These are phyloP conservation scores for Hydroisotoma schaefferi DNA, from an alignment of 2,888 invertebrate genomes.

Conservation along the genomic window DNA sequence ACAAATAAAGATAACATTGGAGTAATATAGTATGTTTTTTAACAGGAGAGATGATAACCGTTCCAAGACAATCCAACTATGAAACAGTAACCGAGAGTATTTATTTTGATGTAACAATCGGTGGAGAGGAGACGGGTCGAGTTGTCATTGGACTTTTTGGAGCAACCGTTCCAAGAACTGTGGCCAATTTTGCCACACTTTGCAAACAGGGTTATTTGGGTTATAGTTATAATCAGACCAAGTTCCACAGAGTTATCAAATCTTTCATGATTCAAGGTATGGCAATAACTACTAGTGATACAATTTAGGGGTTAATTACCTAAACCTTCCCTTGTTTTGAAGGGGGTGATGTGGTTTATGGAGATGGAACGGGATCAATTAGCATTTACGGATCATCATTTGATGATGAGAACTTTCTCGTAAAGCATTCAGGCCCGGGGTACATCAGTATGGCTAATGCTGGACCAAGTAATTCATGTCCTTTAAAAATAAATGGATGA, in stretches of 20 bases:
- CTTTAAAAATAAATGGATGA: slow-evolving; percentile 11
- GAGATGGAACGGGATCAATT: background rate
- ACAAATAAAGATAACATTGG: no score
- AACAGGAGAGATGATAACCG: no score
- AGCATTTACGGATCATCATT: background rate
- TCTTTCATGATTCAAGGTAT: slow-evolving; percentile 93
- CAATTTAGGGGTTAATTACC: background rate
- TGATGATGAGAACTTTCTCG: slow-evolving; percentile 2
- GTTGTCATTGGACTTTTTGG: slow-evolving; percentile 86
- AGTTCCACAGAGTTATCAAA: slow-evolving; percentile 82
- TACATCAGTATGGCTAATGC: slow-evolving; percentile 3
- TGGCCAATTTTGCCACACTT: slow-evolving; percentile 74
- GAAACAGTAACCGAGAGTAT: slow-evolving; percentile 75
- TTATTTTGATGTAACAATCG: slow-evolving; percentile 78
- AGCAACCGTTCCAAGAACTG: slow-evolving; percentile 87
- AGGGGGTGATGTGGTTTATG: slow-evolving; percentile 77
- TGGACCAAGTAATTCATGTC: background rate
- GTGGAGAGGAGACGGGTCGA: slow-evolving; percentile 63
- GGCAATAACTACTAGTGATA: slow-evolving; percentile 26
- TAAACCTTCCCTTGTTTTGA: slow-evolving; percentile 43
- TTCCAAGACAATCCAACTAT: background rate
- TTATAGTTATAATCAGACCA: slow-evolving; percentile 82
- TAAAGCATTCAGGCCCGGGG: background rate
- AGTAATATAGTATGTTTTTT: no score
- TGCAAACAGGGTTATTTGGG: slow-evolving; percentile 69